Base-by-base conservation (phyloP, 2,797 vertebrate genomes). In the Pangasius larnaudii region DNA sequence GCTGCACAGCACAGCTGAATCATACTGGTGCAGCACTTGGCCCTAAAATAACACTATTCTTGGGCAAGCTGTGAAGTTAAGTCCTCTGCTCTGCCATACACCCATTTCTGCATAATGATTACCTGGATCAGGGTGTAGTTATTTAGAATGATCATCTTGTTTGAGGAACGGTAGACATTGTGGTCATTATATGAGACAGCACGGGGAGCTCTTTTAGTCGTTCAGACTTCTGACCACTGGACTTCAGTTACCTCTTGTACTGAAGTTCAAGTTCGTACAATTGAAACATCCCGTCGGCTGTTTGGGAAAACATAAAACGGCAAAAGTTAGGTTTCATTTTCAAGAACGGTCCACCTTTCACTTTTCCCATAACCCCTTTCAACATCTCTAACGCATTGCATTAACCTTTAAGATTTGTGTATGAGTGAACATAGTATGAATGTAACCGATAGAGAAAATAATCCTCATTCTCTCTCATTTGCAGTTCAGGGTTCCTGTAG, bases 401-500 rank as follows among this genome's bases (percentile, higher is more conserved):
- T 30, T 81, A 81, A 88, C 82, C 83, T 63, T 77, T 85, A 87
- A 42, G n/a, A 69, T 85, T 84, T 79, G 7, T 51, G 39, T 81
- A 9, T 88, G 59, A 71, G 53, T 86, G 36, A 86, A 78, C 78
- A 81, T 46, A 69, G 78, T 79, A 75, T 88, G 91, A 90, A 86
- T 94, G 90, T 89, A 93, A 92, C 94, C 93, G 91, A 91, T 95
- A 95, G 92, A 94, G 95, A 95, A 94, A 97, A 95, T 98, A 97
- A 98, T 95, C 94, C 94, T 93, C 95, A 92, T 97, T 98, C 93
- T 97, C 95, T 98, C 96, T 98, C 94, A 93, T 99, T 98, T 98
- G 96, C 98, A 98, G 97, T 98, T 96, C 96, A 96, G 96, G 97
- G 96, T 98, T 98, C 97, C 97, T 98, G 97, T 98, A 99, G 96